Evolutionary conservation across 2,113 vertebrate species (phyloP).

Genomic region (Hypocryptadius cinnamomeus): DNA sequence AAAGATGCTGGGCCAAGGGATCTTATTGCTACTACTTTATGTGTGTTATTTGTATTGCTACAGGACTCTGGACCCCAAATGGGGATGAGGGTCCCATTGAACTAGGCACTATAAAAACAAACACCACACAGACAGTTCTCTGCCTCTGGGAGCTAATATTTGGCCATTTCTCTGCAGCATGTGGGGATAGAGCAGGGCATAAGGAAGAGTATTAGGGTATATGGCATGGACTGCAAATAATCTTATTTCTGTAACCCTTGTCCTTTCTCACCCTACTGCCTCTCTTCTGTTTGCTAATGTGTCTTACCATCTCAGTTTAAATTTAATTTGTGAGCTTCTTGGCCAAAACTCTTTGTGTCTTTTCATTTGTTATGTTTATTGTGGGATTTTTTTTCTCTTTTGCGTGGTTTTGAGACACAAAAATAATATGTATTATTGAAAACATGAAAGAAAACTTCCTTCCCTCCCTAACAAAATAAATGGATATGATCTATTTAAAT

Average conservation of each 20-base stretch:
- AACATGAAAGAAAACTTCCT: not conserved
- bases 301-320: not conserved
- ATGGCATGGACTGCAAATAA: not conserved
- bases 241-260: not conserved
- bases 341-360: not conserved
- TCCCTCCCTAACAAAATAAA: not conserved
- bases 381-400: not conserved
- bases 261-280: not conserved
- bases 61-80: not conserved
- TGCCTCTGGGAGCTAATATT: not conserved
- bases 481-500: not conserved
- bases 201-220: not conserved
- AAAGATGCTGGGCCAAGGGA: not conserved
- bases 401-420: not conserved
- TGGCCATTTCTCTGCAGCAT: not conserved
- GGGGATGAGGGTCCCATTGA: not conserved
- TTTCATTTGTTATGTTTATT: not conserved
- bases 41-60: not conserved
- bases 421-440: slow-evolving; percentile 8
- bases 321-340: not conserved
- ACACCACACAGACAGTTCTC: not conserved
- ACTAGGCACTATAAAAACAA: not conserved
- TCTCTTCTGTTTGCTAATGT: not conserved
- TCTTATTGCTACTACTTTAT: not conserved
- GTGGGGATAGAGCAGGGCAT: not conserved